phyloP scores from a whole-genome alignment of 2,797 vertebrate genomes.

The Sebastes jordani region DNA sequence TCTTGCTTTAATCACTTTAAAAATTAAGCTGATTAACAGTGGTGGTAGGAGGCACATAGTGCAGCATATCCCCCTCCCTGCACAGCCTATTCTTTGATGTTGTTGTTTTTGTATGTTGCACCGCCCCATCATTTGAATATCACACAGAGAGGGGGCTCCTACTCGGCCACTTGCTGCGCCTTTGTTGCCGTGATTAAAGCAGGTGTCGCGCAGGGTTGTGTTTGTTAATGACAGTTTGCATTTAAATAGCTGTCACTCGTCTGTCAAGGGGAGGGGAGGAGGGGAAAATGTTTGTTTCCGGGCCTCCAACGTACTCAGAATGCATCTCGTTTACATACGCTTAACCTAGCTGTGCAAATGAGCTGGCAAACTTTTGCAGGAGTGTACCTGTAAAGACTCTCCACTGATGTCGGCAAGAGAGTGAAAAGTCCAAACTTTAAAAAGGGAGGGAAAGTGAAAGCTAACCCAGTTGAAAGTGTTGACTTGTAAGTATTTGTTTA shows the following conservation, averaged over 20 bases:
- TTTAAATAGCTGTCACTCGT: slow-evolving; percentile 85
- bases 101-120: slow-evolving; percentile 82
- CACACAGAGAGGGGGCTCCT: slow-evolving; percentile 81
- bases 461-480: slow-evolving; percentile 56
- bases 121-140: slow-evolving; percentile 93
- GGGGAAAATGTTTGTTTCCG: slow-evolving; percentile 80
- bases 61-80: slow-evolving; percentile 48
- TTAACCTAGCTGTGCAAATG: slow-evolving; percentile 86
- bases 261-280: slow-evolving; percentile 68
- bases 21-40: slow-evolving; percentile 79
- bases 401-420: slow-evolving; percentile 35
- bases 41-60: slow-evolving; percentile 65
- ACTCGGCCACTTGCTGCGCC: slow-evolving; percentile 79
- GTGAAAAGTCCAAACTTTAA: slow-evolving; percentile 65
- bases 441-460: slow-evolving; percentile 34
- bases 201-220: slow-evolving; percentile 84
- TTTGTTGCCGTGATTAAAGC: slow-evolving; percentile 85
- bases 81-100: slow-evolving; percentile 88
- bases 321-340: slow-evolving; percentile 85
- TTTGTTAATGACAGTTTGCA: slow-evolving; percentile 85
- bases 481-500: slow-evolving; percentile 47
- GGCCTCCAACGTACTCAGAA: slow-evolving; percentile 72
- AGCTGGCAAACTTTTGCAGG: slow-evolving; percentile 70
- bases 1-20: slow-evolving; percentile 73
- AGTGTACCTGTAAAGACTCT: slow-evolving; percentile 55